Conservation (phyloP, 2,797 vertebrate species). For the Poeciliopsis turneri region DNA sequence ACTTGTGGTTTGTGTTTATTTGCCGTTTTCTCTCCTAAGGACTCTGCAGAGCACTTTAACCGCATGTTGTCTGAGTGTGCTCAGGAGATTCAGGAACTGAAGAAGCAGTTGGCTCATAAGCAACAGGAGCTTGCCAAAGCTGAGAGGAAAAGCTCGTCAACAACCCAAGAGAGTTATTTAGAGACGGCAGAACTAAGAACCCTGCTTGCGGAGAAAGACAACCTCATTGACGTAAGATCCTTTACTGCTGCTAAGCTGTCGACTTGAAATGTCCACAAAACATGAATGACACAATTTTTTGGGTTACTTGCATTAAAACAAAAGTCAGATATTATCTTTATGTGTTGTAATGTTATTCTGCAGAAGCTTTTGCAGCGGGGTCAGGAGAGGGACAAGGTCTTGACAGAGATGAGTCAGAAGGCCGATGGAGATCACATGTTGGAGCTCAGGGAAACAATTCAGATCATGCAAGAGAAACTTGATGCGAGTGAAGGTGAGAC, state of each 20-base stretch:
- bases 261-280: slow-evolving; percentile 15
- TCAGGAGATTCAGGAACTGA: slow-evolving; percentile 81
- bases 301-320: background rate
- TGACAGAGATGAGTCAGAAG: slow-evolving; percentile 66
- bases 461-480: slow-evolving; percentile 81
- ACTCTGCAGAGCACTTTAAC: slow-evolving; percentile 79
- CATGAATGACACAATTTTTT: background rate
- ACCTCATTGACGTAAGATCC: slow-evolving; percentile 80
- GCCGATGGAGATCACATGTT: slow-evolving; percentile 66
- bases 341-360: slow-evolving; percentile 22
- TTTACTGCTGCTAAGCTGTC: slow-evolving; percentile 29
- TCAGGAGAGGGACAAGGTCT: slow-evolving; percentile 76
- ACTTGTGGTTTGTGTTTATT: slow-evolving; percentile 6
- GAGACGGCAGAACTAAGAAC: slow-evolving; percentile 73
- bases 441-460: slow-evolving; percentile 82
- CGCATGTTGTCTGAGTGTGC: slow-evolving; percentile 75
- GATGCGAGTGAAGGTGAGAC: slow-evolving; percentile 77
- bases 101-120: slow-evolving; percentile 74
- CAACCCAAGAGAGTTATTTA: slow-evolving; percentile 73
- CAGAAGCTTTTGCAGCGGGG: slow-evolving; percentile 81
- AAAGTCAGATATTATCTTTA: background rate
- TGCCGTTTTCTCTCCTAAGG: slow-evolving; percentile 57
- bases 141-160: slow-evolving; percentile 67
- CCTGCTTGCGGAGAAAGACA: slow-evolving; percentile 80
- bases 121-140: slow-evolving; percentile 71